phyloP scores from a whole-genome alignment of 2,113 vertebrate species.

The Tiliqua scincoides region DNA sequence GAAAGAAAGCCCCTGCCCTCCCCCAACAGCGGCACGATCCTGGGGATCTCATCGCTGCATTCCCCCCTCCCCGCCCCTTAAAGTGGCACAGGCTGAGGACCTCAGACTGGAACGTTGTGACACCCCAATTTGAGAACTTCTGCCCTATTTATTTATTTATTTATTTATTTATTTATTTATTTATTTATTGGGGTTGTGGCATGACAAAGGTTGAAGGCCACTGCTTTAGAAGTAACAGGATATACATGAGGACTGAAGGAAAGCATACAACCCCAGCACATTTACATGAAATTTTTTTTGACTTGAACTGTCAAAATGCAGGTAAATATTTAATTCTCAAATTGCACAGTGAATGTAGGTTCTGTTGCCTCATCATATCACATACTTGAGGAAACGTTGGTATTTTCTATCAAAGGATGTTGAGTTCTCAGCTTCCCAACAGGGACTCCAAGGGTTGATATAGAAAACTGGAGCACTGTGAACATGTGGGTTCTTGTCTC shows the following conservation, averaged over 20 bases:
- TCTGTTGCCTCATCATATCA: neutral
- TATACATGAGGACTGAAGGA: neutral
- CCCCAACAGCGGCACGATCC: too few species aligned
- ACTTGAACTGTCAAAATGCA: neutral
- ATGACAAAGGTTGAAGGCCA: too few species aligned
- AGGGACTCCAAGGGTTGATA: neutral
- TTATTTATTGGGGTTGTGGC: too few species aligned
- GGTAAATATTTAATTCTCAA: neutral
- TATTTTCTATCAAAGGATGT: neutral
- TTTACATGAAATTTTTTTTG: neutral
- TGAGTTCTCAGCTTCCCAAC: neutral
- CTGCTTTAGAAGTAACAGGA: neutral
- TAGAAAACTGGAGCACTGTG: neutral
- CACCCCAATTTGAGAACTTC: too few species aligned
- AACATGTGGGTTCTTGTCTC: neutral
- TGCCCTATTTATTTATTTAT: too few species aligned
- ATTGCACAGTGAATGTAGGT: neutral
- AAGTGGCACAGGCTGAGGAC: too few species aligned
- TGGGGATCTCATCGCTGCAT: too few species aligned
- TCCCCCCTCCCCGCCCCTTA: too few species aligned
- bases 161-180: too few species aligned
- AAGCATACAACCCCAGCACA: neutral
- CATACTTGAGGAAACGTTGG: neutral
- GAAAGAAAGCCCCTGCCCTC: too few species aligned
- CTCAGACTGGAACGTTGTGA: too few species aligned